Evolutionary conservation across 2,888 invertebrate genomes (phyloP), one percentile per base, ranked within the genome.

Genomic region (Dynastes grantii): DNA sequence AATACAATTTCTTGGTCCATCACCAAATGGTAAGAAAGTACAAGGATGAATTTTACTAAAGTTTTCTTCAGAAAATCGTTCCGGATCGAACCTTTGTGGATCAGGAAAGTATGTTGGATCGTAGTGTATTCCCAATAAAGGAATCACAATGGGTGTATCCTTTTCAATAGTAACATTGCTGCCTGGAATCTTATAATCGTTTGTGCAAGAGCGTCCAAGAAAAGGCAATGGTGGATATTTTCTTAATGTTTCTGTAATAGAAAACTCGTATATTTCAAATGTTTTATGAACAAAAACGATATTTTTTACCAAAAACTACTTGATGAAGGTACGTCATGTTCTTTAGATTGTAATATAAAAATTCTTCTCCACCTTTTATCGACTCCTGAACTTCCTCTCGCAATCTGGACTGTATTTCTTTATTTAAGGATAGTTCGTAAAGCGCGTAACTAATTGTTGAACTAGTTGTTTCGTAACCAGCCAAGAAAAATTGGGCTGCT

Each of bases 401-500:
- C 85, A 92, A 82, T 83, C 85, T 90, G 55, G 90, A 88, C 85
- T 93, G 93, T 0, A 92, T 89, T 0, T 88, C 86, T 1, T 88
- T 90, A 80, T 92, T 87, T 0, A 90, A 87, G 0, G 91, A 91
- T 68, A 93, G 84, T 85, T 92, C 91, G 83, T 92, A 89, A 53
- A 92, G 87, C 4, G 91, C 86, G 83, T 91, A 92, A 27, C 91
- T 90, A 64, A 92, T 88, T 0, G 91, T 91, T 0, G 92, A 90
- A 0, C 92, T 91, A 0, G 92, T 91, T 5, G 92, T 92, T 86
- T 92, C 92, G 84, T 91, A 92, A 0, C 92, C 92, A 0, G 92
- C 93, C 11, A 91, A 87, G 85, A 92, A 92, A 81, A 92, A 92
- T 75, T 92, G 90, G 82, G 91, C 90, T 0, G 91, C 90, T 77